These are phyloP conservation scores for Heliconius charithonia DNA, from an alignment of 2,888 invertebrate species.

Conservation along the genomic window DNA sequence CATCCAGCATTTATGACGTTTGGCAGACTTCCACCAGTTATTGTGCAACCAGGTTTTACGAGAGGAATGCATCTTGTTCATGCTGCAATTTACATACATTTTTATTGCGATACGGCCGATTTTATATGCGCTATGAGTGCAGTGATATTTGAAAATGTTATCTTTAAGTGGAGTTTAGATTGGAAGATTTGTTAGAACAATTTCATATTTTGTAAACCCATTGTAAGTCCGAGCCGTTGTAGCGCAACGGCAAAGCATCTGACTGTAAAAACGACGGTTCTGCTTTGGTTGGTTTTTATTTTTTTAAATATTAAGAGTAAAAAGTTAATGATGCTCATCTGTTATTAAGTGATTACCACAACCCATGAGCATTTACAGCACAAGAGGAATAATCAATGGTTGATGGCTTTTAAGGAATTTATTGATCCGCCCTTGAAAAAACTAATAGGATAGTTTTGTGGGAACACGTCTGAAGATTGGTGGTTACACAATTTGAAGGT, in stretches of 20 bases:
- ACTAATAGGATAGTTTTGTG: too few species aligned
- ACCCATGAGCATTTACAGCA: too few species aligned
- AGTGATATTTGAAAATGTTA: constrained; percentile 16
- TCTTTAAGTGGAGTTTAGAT: not conserved
- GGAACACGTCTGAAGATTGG: too few species aligned
- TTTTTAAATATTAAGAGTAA: too few species aligned
- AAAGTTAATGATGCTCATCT: too few species aligned
- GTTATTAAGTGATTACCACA: too few species aligned
- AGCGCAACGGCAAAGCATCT: not conserved
- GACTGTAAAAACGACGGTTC: too few species aligned
- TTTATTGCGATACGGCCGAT: constrained; percentile 12
- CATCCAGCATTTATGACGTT: constrained; percentile 66
- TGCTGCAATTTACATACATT: constrained; percentile 34
- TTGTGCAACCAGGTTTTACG: constrained; percentile 47
- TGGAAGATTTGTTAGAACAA: not conserved
- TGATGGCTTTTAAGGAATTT: too few species aligned
- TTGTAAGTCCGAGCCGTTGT: not conserved
- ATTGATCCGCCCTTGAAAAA: too few species aligned
- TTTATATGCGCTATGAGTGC: constrained; percentile 5
- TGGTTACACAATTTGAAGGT: too few species aligned
- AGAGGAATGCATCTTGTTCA: constrained; percentile 44
- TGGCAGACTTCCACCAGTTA: constrained; percentile 60
- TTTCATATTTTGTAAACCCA: not conserved
- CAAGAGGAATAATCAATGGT: too few species aligned
- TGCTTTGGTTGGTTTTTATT: too few species aligned